These are phyloP conservation scores for Euphonia xanthogaster DNA, from an alignment of 2,797 vertebrate species.

Conservation along the genomic window DNA sequence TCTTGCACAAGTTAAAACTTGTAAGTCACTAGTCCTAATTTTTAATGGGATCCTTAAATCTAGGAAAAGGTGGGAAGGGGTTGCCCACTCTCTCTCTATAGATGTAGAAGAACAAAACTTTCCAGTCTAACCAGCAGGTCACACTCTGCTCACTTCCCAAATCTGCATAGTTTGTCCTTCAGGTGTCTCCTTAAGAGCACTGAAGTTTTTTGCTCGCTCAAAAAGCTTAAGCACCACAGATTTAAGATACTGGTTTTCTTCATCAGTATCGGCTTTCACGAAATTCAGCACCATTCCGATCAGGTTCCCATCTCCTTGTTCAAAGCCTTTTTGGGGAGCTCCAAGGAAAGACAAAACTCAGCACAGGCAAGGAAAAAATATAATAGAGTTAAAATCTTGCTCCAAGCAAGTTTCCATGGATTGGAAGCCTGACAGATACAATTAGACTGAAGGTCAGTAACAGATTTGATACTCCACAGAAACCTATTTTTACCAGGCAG, in stretches of 20 bases:
- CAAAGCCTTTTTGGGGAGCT: neutral
- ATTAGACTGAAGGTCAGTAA: neutral
- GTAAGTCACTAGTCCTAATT: neutral
- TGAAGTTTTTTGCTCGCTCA: neutral
- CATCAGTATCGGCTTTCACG: neutral
- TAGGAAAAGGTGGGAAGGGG: neutral
- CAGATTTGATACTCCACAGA: neutral
- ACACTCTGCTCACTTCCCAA: neutral
- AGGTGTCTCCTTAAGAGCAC: neutral
- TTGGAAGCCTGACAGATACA: neutral
- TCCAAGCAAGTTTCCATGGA: neutral
- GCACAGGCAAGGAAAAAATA: neutral
- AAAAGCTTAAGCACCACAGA: neutral
- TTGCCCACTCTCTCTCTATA: accelerated
- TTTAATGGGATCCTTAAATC: neutral
- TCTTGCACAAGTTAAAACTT: neutral
- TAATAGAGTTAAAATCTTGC: neutral
- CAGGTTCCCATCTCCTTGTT: neutral
- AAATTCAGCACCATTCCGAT: neutral
- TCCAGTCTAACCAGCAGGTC: neutral
- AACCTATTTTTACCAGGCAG: neutral
- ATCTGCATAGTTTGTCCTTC: neutral
- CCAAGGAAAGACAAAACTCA: neutral
- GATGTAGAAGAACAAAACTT: neutral
- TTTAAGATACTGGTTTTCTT: neutral